These are phyloP conservation scores for Esox niger DNA, from an alignment of 2,113 vertebrate species.

Conservation along the genomic window DNA sequence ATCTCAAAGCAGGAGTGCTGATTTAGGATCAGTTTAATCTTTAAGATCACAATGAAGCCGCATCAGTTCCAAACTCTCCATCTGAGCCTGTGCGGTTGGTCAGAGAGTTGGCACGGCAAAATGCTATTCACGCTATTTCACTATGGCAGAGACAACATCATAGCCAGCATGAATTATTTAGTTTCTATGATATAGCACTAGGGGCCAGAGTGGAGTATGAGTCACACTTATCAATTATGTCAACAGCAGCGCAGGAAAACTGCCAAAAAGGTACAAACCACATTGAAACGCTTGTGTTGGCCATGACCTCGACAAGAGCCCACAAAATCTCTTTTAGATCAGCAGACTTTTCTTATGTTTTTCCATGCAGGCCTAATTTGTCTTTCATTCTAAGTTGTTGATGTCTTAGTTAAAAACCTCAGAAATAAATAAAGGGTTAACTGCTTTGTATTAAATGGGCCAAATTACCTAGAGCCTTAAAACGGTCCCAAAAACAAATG, in stretches of 20 bases:
- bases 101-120: constrained; percentile 1
- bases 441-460: not conserved
- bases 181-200: constrained; percentile 46
- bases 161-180: constrained; percentile 58
- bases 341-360: not conserved
- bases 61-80: constrained; percentile 7
- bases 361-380: not conserved
- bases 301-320: not conserved
- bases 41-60: too few species aligned
- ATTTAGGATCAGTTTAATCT: too few species aligned
- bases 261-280: not conserved
- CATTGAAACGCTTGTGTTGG: not conserved
- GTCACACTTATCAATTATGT: constrained; percentile 49
- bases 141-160: constrained; percentile 43
- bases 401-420: constrained; percentile 14
- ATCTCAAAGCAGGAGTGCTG: too few species aligned
- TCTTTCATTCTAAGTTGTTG: not conserved
- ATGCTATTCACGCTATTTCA: constrained; percentile 12
- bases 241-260: constrained; percentile 19
- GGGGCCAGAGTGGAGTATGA: constrained; percentile 35
- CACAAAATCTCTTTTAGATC: not conserved
- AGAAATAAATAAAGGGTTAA: constrained; percentile 7
- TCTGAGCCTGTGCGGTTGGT: constrained; percentile 20
- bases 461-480: constrained; percentile 16
- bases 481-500: too few species aligned